Base-by-base conservation (phyloP, 2,888 invertebrate species). In the Pardosa pseudoannulata region DNA sequence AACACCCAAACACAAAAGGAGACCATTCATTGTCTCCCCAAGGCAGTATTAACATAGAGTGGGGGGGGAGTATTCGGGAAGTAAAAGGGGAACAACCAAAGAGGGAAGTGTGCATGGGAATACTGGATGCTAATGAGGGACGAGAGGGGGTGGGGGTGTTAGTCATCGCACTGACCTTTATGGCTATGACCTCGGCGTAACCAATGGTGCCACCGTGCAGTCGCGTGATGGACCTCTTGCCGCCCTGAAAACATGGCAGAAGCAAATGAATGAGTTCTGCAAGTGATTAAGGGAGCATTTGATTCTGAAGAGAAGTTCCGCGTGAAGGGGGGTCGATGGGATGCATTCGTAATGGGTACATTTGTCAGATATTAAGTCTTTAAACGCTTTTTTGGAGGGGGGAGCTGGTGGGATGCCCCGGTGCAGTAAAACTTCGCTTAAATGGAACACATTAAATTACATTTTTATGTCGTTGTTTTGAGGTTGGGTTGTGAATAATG, bases 111-210 rank as follows among this genome's bases (percentile, higher is more conserved):
- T 56, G 74, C 50, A 74, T 13, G 36, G 68, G 73, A 65, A 67
- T 75, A 78, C 78, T 67, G 65, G 67, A 85, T 85, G 73, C 83
- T 85, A 85, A 85, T 85, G 83, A 85, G 23, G 79, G 16, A 36
- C 5, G 11, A 13, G 46, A 13, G 46, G 46, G 56, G 56, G 11
- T 19, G 56, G 56, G 23, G 23, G 23, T 70, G 74, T 86, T 86
- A 86, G 79, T 79, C 83, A 85, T 78, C 83, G 50, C 64, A 90
- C 90, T 93, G 96, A 97, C 97, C 97, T 98, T 97, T 91, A 98
- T 96, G 92, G 97, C 97, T 92, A 98, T 97, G 93, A 97, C 97
- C 94, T 97, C 97, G 90, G 97, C 97, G 93, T 95, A 96, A 92
- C 96, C 96, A 92, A 96, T 93, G 89, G 95, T 95, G 91, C 96